Evolutionary conservation across 1,140 invertebrate species (phyloP).

Genomic region (Manduca sexta): DNA sequence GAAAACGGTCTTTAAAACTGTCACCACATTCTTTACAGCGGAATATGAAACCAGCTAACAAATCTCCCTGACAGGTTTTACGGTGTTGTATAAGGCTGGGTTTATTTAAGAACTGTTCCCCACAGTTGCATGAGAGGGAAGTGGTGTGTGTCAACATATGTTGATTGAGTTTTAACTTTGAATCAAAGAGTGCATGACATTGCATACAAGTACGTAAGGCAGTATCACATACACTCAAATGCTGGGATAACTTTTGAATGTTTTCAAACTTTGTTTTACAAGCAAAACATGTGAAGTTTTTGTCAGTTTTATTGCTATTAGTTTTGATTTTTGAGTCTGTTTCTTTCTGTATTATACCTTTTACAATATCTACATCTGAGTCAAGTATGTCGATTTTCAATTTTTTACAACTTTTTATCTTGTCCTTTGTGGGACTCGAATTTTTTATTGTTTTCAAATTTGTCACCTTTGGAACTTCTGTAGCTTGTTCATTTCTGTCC

Average conservation of each 20-base stretch:
- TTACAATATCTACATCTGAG: conserved; percentile 47
- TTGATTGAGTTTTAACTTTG: conserved; percentile 45
- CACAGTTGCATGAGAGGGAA: conserved; percentile 40
- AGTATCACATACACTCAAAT: conserved; percentile 50
- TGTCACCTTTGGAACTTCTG: conserved; percentile 18
- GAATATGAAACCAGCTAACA: conserved; percentile 38
- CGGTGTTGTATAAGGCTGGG: conserved; percentile 36
- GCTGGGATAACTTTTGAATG: conserved; percentile 42
- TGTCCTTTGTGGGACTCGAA: conserved; percentile 45
- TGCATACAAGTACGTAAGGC: conserved; percentile 46
- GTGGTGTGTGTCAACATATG: conserved; percentile 38
- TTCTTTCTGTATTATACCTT: conserved; percentile 48
- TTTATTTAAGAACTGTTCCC: conserved; percentile 37
- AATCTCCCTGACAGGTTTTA: conserved; percentile 39
- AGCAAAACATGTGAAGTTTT: conserved; percentile 36
- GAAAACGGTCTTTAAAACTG: conserved; percentile 44
- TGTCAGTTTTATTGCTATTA: conserved; percentile 13
- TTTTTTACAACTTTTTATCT: conserved; percentile 25
- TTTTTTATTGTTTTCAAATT: conserved; percentile 32
- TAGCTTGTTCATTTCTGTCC: conserved; percentile 39
- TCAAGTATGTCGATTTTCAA: conserved; percentile 58
- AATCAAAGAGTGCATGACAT: conserved; percentile 51
- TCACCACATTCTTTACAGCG: conserved; percentile 53
- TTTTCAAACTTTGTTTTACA: conserved; percentile 43
- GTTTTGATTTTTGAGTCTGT: conserved; percentile 25